phyloP scores from a whole-genome alignment of 2,888 invertebrate species.

The Emmelina monodactyla region DNA sequence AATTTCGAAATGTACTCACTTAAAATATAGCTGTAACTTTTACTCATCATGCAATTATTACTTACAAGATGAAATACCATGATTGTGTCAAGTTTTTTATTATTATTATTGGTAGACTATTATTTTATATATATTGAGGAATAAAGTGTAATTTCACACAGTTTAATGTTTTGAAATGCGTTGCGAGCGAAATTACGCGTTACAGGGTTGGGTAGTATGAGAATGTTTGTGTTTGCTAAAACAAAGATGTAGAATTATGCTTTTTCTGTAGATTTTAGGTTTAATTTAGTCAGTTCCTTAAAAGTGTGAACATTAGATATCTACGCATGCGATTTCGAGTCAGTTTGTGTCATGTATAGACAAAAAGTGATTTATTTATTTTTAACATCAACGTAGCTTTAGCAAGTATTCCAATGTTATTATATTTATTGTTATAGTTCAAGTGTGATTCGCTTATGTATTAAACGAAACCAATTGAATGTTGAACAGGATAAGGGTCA shows the following conservation, averaged over 20 bases:
- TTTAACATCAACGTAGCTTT: constrained; percentile 29
- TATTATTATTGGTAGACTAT: too few relatives aligned
- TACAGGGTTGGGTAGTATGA: too few relatives aligned
- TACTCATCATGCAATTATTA: too few relatives aligned
- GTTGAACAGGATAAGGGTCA: constrained; percentile 33
- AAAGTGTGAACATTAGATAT: not conserved
- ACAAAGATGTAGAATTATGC: not conserved
- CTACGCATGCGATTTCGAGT: constrained; percentile 26
- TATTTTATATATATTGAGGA: too few relatives aligned
- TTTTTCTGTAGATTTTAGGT: not conserved
- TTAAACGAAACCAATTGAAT: constrained; percentile 41
- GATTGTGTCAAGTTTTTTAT: too few relatives aligned
- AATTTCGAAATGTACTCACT: not conserved
- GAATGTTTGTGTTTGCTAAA: not conserved
- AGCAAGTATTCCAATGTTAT: constrained; percentile 49
- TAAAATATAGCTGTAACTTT: too few relatives aligned
- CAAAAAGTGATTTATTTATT: constrained; percentile 35
- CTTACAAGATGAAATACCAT: too few relatives aligned
- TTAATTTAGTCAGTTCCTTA: not conserved
- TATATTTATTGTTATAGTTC: constrained; percentile 54
- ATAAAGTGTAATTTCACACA: too few relatives aligned
- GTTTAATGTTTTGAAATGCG: too few relatives aligned
- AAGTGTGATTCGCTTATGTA: constrained; percentile 41
- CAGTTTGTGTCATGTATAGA: constrained; percentile 44
- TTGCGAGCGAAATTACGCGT: too few relatives aligned